These are phyloP conservation scores for Heliconius ethilla DNA, from an alignment of 2,888 invertebrate species.

Conservation along the genomic window DNA sequence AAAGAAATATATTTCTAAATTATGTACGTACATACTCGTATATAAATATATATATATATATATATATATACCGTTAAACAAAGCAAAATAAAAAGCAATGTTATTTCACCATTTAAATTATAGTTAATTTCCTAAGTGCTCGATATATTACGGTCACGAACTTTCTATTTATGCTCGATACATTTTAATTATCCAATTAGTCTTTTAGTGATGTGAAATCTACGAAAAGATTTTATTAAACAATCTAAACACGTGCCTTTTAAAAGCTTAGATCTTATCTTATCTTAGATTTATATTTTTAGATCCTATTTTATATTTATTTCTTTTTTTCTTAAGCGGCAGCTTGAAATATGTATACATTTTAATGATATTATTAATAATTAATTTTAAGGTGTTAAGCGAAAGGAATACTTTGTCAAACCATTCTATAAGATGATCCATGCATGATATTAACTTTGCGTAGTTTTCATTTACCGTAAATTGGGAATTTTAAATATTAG, in stretches of 20 bases:
- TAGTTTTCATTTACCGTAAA: too few species aligned
- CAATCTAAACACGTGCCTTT: slow-evolving; percentile 13
- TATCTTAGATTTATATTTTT: background rate
- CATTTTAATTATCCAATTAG: slow-evolving; percentile 38
- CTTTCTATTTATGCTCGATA: slow-evolving; percentile 28
- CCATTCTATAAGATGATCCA: too few species aligned
- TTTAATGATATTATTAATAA: too few species aligned
- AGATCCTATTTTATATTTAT: too few species aligned
- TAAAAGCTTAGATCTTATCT: slow-evolving; percentile 15
- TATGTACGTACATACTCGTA: background rate
- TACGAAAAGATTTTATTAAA: background rate
- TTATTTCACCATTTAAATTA: background rate
- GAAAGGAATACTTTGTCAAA: too few species aligned
- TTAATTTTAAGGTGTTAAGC: too few species aligned
- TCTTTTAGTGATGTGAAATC: background rate
- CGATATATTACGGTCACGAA: slow-evolving; percentile 27
- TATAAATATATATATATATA: background rate
- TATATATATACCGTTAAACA: background rate
- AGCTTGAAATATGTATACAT: background rate
- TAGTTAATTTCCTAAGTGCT: slow-evolving; percentile 29
- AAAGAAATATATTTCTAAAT: background rate
- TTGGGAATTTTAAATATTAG: too few species aligned
- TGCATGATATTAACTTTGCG: too few species aligned
- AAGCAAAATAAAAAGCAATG: background rate
- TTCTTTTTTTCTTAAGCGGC: too few species aligned